Base-by-base conservation (phyloP, 2,888 invertebrate species). In the Sinodicranocentrus sp. region DNA sequence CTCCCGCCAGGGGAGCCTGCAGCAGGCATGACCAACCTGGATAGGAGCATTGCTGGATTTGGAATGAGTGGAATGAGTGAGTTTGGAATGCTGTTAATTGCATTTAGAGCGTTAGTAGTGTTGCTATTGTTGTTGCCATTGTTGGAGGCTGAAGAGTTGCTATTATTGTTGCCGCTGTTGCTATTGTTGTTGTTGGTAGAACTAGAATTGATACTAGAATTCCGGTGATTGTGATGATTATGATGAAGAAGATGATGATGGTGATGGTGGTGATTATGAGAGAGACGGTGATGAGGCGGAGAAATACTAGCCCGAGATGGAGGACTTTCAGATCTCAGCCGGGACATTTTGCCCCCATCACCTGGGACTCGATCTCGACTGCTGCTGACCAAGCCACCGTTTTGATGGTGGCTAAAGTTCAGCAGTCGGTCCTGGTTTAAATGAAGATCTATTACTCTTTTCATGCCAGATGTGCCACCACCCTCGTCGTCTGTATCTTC, bases 371-470 rank as follows among this genome's bases (percentile, higher is more conserved):
- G 82, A 61, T 78, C 82, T 25, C 82, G 82, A 39, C 54, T 82
- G 68, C 80, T 80, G 73, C 82, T 82, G 19, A 77, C 82, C 80
- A 79, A 65, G 52, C 87, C 87, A 84, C 87, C 87, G 68, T 87
- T 87, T 65, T 88, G 88, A 71, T 87, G 87, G 82, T 82, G 84
- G 84, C 85, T 86, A 65, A 82, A 82, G 75, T 75, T 82, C 21
- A 82, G 82, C 73, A 86, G 80, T 61, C 83, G 87, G 52, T 86
- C 86, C 57, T 72, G 82, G 65, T 86, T 83, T 21, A 77, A 76
- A 57, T 87, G 88, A 73, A 87, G 87, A 86, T 88, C 88, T 84
- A 88, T 80, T 70, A 85, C 87, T 86, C 88, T 86, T 88, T 88
- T 88, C 88, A 88, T 88, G 75, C 87, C 88, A 84, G 75, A 67